phyloP scores from a whole-genome alignment of 2,797 vertebrate genomes.

The Chelon labrosus region DNA sequence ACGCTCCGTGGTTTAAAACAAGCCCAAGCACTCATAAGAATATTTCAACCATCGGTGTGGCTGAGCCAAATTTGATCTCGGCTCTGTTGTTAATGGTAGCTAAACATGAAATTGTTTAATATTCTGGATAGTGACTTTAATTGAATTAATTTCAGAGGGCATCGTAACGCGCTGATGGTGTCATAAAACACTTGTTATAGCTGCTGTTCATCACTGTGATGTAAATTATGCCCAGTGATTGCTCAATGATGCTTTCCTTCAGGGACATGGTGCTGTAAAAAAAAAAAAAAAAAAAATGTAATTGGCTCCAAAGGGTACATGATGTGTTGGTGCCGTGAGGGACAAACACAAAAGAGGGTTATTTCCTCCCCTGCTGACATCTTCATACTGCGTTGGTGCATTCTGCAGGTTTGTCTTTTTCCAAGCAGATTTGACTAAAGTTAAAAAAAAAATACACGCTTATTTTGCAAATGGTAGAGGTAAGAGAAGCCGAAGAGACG shows the following conservation, averaged over 20 bases:
- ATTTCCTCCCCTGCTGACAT: constrained; percentile 63
- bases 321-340: constrained; percentile 68
- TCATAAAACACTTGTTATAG: constrained; percentile 89
- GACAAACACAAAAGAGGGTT: constrained; percentile 68
- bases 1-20: constrained; percentile 25
- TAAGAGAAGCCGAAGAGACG: constrained; percentile 27
- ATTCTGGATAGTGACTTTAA: constrained; percentile 91
- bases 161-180: constrained; percentile 92
- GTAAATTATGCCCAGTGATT: constrained; percentile 85
- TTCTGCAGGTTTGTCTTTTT: constrained; percentile 48
- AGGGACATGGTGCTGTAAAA: constrained; percentile 79
- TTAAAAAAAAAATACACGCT: constrained; percentile 45
- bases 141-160: constrained; percentile 95
- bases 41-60: constrained; percentile 53
- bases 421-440: constrained; percentile 40
- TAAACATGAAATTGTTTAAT: constrained; percentile 90
- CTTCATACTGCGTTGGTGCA: constrained; percentile 16
- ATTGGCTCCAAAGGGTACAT: constrained; percentile 85
- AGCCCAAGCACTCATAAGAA: constrained; percentile 32
- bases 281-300: constrained; percentile 65
- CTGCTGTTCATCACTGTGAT: constrained; percentile 87
- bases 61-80: constrained; percentile 55
- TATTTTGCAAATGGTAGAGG: constrained; percentile 40
- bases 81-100: constrained; percentile 84
- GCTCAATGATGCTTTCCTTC: constrained; percentile 84